Conservation (phyloP, 2,888 invertebrate species). For the Papilio demoleus region DNA sequence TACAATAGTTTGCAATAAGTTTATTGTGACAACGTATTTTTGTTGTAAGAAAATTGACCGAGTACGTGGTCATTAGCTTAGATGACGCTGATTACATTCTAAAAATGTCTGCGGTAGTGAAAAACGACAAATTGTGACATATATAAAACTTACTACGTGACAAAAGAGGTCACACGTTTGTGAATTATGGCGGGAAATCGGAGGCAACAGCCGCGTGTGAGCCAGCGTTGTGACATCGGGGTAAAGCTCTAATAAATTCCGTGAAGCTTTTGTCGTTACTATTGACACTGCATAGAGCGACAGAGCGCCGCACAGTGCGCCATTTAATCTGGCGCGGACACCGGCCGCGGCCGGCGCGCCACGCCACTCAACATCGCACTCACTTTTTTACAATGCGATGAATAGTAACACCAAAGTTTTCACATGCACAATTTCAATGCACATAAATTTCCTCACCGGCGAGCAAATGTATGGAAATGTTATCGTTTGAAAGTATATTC, state of each 20-base stretch:
- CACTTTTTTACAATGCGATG: neutral
- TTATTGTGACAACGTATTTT: neutral
- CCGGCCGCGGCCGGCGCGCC: neutral
- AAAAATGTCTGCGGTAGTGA: no score
- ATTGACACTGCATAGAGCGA: neutral
- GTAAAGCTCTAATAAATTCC: conserved; percentile 9
- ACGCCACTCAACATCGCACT: no score
- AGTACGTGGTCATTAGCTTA: no score
- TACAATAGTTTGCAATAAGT: neutral
- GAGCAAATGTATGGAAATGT: neutral
- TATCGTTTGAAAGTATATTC: neutral
- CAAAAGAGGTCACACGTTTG: neutral
- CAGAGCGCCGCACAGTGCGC: neutral
- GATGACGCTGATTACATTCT: no score
- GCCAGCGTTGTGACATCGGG: neutral
- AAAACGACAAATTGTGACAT: neutral
- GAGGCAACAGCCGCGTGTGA: neutral
- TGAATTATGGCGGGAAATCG: neutral
- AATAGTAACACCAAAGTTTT: neutral
- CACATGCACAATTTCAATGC: neutral
- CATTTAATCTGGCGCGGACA: neutral
- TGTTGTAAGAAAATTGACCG: no score
- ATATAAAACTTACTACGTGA: neutral
- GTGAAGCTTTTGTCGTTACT: neutral
- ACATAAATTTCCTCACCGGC: neutral